These are phyloP conservation scores for Cyphomyrus discorhynchus DNA, from an alignment of 2,113 vertebrate genomes.

Conservation along the genomic window DNA sequence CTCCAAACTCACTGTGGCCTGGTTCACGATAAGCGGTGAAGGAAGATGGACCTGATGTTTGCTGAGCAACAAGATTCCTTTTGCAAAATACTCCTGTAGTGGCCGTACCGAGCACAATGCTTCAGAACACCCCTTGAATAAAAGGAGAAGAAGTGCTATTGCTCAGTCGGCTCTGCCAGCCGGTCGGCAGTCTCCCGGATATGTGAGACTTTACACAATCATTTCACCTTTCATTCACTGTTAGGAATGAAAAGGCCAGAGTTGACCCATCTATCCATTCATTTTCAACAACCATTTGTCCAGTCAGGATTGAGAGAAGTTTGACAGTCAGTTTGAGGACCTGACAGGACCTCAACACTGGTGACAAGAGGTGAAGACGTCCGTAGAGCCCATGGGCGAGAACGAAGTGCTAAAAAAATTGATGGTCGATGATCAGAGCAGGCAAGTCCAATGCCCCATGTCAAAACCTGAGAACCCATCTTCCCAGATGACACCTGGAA, in stretches of 20 bases:
- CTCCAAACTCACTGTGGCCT: not conserved
- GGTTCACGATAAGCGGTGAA: not conserved
- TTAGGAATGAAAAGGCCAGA: not conserved
- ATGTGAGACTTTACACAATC: not conserved
- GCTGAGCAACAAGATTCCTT: not conserved
- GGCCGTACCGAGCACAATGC: not conserved
- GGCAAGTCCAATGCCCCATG: not conserved
- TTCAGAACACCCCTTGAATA: not conserved
- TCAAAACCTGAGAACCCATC: not conserved
- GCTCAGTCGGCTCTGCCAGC: not conserved
- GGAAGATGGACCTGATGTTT: not conserved
- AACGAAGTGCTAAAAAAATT: not conserved
- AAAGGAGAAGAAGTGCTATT: not conserved
- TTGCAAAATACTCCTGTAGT: not conserved
- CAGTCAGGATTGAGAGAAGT: not conserved
- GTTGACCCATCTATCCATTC: conserved; percentile 1
- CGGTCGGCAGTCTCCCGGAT: not conserved
- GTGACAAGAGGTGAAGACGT: not conserved
- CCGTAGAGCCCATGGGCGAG: not conserved
- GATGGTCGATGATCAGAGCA: not conserved
- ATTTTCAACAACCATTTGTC: not conserved
- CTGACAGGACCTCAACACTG: not conserved
- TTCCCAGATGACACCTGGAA: not conserved
- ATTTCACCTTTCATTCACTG: not conserved
- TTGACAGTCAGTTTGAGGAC: not conserved